Conservation (phyloP, 2,888 invertebrate genomes). For the Atethmia centrago region DNA sequence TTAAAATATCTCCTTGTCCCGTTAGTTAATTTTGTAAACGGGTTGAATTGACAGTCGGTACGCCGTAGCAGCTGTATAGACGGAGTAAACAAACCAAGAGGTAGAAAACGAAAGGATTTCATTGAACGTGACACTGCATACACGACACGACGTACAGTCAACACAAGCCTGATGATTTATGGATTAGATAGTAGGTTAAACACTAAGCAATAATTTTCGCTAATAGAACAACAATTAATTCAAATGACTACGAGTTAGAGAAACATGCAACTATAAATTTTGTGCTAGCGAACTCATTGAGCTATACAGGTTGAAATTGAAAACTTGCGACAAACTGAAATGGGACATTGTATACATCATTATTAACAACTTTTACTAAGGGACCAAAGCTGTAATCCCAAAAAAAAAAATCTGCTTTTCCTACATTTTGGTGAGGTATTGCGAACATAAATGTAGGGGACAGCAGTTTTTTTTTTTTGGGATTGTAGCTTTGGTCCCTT, state of each 20-base stretch:
- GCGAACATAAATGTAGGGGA: no score
- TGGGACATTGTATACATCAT: no score
- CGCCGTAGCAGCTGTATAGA: constrained; percentile 22
- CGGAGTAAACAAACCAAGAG: constrained; percentile 19
- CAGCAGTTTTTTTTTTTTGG: no score
- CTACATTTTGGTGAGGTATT: no score
- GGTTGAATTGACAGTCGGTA: constrained; percentile 38
- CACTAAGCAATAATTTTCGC: constrained; percentile 33
- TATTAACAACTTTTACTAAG: no score
- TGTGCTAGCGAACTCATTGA: constrained; percentile 1
- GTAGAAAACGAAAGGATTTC: constrained; percentile 28
- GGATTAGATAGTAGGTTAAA: neutral
- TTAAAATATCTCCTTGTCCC: constrained; percentile 41
- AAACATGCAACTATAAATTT: constrained; percentile 35
- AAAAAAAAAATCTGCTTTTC: no score
- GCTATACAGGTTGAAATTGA: no score
- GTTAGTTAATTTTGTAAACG: constrained; percentile 44
- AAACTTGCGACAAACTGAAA: no score
- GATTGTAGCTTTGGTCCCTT: no score
- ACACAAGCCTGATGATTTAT: constrained; percentile 24
- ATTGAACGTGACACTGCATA: constrained; percentile 30
- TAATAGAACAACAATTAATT: constrained; percentile 30
- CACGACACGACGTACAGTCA: neutral
- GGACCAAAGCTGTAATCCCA: no score
- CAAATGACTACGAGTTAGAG: constrained; percentile 36